These are phyloP conservation scores for Troides oblongomaculatus DNA, from an alignment of 2,888 invertebrate species.

Conservation along the genomic window DNA sequence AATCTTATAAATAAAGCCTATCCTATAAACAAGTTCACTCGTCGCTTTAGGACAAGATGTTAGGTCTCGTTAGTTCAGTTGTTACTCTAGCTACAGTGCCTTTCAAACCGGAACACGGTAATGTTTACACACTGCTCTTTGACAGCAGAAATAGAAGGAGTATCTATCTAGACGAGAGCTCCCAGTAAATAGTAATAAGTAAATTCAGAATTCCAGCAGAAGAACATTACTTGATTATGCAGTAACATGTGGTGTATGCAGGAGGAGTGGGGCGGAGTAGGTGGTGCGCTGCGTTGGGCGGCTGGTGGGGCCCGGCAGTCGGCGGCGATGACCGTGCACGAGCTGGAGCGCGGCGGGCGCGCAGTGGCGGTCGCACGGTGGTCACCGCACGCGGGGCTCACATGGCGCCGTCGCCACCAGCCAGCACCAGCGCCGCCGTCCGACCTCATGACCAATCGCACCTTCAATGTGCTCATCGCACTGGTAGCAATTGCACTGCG, in stretches of 20 bases:
- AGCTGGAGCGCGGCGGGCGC: slow-evolving; percentile 33
- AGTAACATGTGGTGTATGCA: not conserved
- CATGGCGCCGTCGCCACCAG: slow-evolving; percentile 48
- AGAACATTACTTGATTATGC: not conserved
- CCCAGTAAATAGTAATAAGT: too few relatives aligned
- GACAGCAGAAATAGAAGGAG: too few relatives aligned
- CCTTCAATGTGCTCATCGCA: slow-evolving; percentile 65
- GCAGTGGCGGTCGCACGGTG: slow-evolving; percentile 45
- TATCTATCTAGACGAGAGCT: too few relatives aligned
- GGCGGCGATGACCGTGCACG: slow-evolving; percentile 32
- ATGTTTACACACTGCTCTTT: too few relatives aligned
- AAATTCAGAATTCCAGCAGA: not conserved
- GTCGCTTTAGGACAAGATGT: too few relatives aligned
- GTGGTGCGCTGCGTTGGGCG: slow-evolving; percentile 31
- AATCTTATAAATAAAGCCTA: too few relatives aligned
- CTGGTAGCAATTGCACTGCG: slow-evolving; percentile 37
- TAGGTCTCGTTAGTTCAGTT: too few relatives aligned
- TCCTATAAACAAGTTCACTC: too few relatives aligned
- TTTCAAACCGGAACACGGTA: too few relatives aligned
- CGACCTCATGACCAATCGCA: slow-evolving; percentile 65
- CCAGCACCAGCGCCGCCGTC: slow-evolving; percentile 46
- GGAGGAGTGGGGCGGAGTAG: slow-evolving; percentile 30
- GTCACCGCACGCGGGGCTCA: slow-evolving; percentile 49
- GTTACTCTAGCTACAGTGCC: too few relatives aligned
- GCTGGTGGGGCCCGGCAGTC: slow-evolving; percentile 28